Percentiles rank a stretch among this genome's conserved stretches.
Evolutionary conservation across 2,888 invertebrate genomes (phyloP).

Genomic region (Venusia cambrica): DNA sequence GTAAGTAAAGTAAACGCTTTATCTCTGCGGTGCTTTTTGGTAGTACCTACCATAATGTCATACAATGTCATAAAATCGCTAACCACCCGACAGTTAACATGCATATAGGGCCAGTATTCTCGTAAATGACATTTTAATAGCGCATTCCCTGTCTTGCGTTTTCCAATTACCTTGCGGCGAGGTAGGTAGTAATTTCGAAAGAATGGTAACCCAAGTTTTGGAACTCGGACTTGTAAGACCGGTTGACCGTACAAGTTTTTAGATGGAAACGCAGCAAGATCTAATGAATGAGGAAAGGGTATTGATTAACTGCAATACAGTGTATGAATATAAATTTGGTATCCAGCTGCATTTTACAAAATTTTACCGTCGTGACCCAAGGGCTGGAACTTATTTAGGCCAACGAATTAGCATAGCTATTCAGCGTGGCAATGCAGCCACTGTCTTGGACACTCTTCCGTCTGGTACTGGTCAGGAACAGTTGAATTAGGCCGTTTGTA

Average conservation of each 20-base stretch:
- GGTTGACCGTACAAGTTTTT: constrained; percentile 26
- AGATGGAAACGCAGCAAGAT: constrained; percentile 19
- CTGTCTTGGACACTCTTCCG: no score
- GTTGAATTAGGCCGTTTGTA: no score
- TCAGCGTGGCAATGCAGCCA: no score
- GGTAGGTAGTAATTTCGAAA: constrained; percentile 27
- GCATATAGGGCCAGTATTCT: constrained; percentile 25
- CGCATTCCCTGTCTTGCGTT: constrained; percentile 33
- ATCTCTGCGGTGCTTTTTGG: no score
- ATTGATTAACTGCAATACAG: constrained; percentile 17
- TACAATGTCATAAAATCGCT: constrained; percentile 8
- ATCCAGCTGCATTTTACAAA: constrained; percentile 11
- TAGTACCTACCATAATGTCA: no score
- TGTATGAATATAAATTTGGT: constrained; percentile 12
- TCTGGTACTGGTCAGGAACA: no score
- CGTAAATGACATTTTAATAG: constrained; percentile 35
- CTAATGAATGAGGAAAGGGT: constrained; percentile 24
- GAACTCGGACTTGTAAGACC: constrained; percentile 28
- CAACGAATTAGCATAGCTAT: no score
- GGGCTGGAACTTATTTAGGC: no score
- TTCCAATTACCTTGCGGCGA: constrained; percentile 29
- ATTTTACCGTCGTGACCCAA: no score
- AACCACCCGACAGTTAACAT: constrained; percentile 15
- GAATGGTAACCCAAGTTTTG: constrained; percentile 30
- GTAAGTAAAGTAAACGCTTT: no score